Evolutionary conservation across 2,888 invertebrate genomes (phyloP).

Genomic region (Limnephilus lunatus): DNA sequence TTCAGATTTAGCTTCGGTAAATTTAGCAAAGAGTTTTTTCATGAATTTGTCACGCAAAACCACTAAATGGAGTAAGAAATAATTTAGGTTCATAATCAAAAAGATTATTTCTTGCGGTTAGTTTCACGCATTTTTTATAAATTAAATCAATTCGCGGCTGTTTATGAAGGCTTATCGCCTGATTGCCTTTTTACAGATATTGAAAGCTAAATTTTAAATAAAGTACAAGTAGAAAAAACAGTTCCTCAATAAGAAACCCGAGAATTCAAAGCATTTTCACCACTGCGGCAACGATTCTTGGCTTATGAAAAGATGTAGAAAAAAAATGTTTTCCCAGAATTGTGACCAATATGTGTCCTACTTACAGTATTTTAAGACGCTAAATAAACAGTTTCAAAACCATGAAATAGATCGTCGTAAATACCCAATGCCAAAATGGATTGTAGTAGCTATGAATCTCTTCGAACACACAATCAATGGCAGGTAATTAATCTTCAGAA

Average conservation of each 20-base stretch:
- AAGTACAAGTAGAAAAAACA: background rate
- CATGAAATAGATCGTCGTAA: background rate
- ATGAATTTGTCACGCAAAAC: background rate
- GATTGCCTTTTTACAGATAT: too few species aligned
- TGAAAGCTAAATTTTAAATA: background rate
- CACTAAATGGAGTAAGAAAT: background rate
- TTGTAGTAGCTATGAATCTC: background rate
- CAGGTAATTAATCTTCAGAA: too few species aligned
- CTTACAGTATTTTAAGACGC: background rate
- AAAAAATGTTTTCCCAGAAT: background rate
- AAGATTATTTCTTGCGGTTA: too few species aligned
- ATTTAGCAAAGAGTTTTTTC: background rate
- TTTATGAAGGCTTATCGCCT: too few species aligned
- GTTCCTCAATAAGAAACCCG: background rate
- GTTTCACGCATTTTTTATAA: too few species aligned
- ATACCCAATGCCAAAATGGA: background rate
- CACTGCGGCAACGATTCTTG: background rate
- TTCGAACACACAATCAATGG: too few species aligned
- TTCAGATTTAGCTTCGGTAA: background rate
- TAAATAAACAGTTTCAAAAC: too few species aligned
- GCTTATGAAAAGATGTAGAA: background rate
- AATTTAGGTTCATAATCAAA: background rate
- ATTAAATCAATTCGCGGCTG: too few species aligned
- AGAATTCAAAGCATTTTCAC: background rate
- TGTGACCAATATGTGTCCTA: background rate